These are phyloP conservation scores for Ptychobarbus kaznakovi DNA, from an alignment of 2,797 vertebrate species.

Conservation along the genomic window DNA sequence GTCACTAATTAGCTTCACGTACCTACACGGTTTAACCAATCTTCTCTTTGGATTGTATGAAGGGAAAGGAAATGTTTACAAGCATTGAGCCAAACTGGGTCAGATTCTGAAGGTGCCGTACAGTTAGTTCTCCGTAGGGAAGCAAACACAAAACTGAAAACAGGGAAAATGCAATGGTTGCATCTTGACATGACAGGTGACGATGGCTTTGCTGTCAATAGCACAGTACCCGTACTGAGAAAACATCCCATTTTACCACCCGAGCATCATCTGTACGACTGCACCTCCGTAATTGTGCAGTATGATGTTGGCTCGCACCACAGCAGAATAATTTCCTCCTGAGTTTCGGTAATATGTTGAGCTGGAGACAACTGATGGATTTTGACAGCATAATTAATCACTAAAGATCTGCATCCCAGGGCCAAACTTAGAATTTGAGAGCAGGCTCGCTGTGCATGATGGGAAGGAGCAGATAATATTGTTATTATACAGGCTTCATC, in stretches of 20 bases:
- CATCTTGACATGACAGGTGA: neutral
- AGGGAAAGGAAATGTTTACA: neutral
- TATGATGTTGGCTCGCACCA: neutral
- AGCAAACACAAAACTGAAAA: neutral
- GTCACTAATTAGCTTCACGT: neutral
- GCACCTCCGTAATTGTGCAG: neutral
- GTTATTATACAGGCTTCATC: conserved; percentile 8
- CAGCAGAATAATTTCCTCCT: neutral
- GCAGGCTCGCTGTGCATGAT: neutral
- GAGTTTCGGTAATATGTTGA: neutral
- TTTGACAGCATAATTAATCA: conserved; percentile 21
- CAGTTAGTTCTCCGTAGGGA: neutral
- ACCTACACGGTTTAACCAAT: neutral
- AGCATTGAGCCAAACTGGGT: neutral
- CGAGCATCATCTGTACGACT: conserved; percentile 3
- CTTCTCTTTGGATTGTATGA: neutral
- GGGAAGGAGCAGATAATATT: neutral
- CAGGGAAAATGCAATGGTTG: neutral
- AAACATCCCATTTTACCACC: neutral
- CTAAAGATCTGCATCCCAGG: neutral
- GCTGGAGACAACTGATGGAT: conserved; percentile 4
- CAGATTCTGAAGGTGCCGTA: neutral
- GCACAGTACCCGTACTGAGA: neutral
- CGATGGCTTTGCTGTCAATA: neutral
- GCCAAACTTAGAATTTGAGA: neutral